These are phyloP conservation scores for Pardalotus punctatus DNA, from an alignment of 2,113 vertebrate genomes.

Conservation along the genomic window DNA sequence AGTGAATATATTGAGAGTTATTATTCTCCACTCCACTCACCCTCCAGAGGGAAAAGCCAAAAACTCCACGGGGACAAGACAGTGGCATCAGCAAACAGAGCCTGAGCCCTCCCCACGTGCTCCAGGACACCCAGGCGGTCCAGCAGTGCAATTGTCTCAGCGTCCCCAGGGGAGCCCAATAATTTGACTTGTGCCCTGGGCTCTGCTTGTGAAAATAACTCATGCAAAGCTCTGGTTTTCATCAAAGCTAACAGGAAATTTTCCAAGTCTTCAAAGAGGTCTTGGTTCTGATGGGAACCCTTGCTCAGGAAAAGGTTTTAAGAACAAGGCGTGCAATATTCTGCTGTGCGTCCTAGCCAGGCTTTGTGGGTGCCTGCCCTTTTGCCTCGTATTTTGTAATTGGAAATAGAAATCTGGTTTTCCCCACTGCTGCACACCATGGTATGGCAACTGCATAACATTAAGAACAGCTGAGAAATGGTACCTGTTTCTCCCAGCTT, in stretches of 20 bases:
- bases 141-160: not conserved
- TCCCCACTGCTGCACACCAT: not conserved
- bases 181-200: not conserved
- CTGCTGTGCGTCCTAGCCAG: not conserved
- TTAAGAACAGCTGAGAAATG: slow-evolving; percentile 4
- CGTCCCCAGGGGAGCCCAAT: not conserved
- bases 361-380: not conserved
- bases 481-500: not conserved
- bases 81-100: not conserved
- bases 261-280: slow-evolving; percentile 29
- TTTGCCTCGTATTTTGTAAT: not conserved
- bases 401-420: slow-evolving; percentile 3
- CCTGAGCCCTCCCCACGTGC: fast-evolving
- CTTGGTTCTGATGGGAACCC: not conserved
- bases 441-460: not conserved
- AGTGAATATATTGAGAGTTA: not conserved
- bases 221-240: slow-evolving; percentile 7
- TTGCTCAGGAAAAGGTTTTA: not conserved
- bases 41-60: not conserved
- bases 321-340: not conserved
- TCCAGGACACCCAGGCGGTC: not conserved
- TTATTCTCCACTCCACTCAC: not conserved
- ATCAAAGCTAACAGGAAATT: slow-evolving; percentile 17
- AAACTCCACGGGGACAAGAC: not conserved
- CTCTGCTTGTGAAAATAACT: not conserved